phyloP scores from a whole-genome alignment of 2,797 vertebrate genomes.

The Rhinogobio ventralis region DNA sequence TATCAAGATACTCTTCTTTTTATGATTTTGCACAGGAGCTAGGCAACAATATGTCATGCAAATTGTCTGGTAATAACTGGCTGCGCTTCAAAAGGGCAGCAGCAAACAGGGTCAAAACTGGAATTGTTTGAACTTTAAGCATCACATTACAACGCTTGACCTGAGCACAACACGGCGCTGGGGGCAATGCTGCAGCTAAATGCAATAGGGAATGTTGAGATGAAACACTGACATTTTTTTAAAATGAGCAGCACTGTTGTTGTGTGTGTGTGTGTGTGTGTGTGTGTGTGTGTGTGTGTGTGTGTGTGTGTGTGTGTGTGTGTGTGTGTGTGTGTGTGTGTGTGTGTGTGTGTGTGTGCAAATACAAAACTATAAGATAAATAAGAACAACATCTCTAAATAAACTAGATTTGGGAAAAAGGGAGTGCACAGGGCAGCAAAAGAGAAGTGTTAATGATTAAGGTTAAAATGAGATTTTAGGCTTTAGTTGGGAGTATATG shows the following conservation, averaged over 20 bases:
- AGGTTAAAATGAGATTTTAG: neutral
- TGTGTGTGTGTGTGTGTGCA: too few relatives aligned
- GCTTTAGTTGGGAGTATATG: neutral
- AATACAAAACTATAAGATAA: neutral
- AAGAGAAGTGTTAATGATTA: neutral
- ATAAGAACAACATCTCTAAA: neutral
- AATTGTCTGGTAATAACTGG: slow-evolving; percentile 28
- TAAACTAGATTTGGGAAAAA: slow-evolving; percentile 8
- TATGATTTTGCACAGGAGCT: neutral
- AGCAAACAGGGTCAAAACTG: slow-evolving; percentile 38
- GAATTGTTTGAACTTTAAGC: slow-evolving; percentile 41
- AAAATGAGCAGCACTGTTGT: neutral
- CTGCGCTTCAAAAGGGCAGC: slow-evolving; percentile 22
- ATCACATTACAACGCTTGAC: slow-evolving; percentile 26
- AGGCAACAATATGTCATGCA: slow-evolving; percentile 6
- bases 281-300: too few relatives aligned
- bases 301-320: neutral
- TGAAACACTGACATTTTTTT: slow-evolving; percentile 9
- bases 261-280: neutral
- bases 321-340: too few relatives aligned
- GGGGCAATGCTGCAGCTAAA: slow-evolving; percentile 6
- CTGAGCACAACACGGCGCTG: neutral
- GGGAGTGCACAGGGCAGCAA: neutral
- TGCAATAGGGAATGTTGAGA: neutral
- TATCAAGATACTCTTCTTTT: neutral